phyloP scores from a whole-genome alignment of 1,140 invertebrate genomes.

The Cataglyphis hispanica region DNA sequence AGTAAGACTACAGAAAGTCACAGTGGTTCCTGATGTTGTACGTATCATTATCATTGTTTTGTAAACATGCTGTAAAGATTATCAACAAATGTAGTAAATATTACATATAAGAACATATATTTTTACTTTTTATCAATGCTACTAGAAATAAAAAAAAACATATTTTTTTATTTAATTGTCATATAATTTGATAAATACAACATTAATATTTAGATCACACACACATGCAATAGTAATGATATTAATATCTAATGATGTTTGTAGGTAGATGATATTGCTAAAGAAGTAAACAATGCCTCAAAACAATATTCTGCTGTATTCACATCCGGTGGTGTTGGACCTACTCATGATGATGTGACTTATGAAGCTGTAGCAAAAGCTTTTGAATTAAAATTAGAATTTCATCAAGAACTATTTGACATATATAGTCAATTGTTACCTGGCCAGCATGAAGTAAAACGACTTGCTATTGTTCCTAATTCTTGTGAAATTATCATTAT shows the following conservation, averaged over 20 bases:
- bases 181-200: neutral
- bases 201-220: neutral
- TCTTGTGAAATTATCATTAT: slow-evolving; percentile 78
- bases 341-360: slow-evolving; percentile 93
- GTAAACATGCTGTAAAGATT: neutral
- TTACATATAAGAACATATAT: neutral
- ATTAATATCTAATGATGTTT: neutral
- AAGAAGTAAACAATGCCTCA: slow-evolving; percentile 88
- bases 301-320: slow-evolving; percentile 87
- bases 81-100: slow-evolving; percentile 4
- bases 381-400: slow-evolving; percentile 87
- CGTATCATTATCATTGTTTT: slow-evolving; percentile 62
- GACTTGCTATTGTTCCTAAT: slow-evolving; percentile 74
- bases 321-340: slow-evolving; percentile 92
- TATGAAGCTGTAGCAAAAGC: slow-evolving; percentile 90
- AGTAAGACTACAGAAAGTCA: slow-evolving; percentile 88
- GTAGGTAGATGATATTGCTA: slow-evolving; percentile 88
- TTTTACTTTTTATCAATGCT: neutral
- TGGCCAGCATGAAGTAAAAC: slow-evolving; percentile 68
- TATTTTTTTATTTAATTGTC: too few relatives aligned
- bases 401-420: slow-evolving; percentile 87
- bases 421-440: slow-evolving; percentile 82
- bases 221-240: neutral
- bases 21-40: slow-evolving; percentile 89
- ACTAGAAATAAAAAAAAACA: too few relatives aligned